Evolutionary conservation across 2,797 vertebrate species (phyloP).

Genomic region (Petrocephalus sullivani): DNA sequence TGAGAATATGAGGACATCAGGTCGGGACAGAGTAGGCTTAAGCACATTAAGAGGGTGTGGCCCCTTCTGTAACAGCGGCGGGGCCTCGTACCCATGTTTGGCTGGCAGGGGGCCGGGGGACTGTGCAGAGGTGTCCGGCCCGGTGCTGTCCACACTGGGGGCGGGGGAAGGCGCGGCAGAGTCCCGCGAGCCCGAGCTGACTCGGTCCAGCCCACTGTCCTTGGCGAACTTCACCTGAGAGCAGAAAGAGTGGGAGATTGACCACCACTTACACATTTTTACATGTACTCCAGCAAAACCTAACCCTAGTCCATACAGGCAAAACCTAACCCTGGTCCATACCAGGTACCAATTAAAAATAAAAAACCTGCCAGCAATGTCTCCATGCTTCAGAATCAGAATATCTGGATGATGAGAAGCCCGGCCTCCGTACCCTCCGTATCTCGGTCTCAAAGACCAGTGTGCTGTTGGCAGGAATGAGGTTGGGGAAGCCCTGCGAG

Average conservation of each 20-base stretch:
- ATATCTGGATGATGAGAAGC: not conserved
- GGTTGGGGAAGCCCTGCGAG: slow-evolving; percentile 73
- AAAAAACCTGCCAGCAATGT: not conserved
- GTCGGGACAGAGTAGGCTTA: not conserved
- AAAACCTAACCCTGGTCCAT: not conserved
- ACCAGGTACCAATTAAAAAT: not conserved
- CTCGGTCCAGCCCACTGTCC: slow-evolving; percentile 68
- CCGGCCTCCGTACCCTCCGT: slow-evolving; percentile 64
- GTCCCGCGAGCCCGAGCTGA: slow-evolving; percentile 67
- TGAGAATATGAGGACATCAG: not conserved
- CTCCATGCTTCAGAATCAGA: not conserved
- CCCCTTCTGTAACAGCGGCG: not conserved
- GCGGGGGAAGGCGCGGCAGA: slow-evolving; percentile 70
- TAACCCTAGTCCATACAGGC: not conserved
- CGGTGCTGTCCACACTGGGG: slow-evolving; percentile 65
- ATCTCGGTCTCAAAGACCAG: slow-evolving; percentile 82
- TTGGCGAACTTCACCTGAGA: slow-evolving; percentile 80
- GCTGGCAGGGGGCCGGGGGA: slow-evolving; percentile 55
- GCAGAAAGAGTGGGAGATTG: not conserved
- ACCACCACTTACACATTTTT: not conserved
- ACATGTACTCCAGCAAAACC: not conserved
- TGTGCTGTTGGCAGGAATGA: slow-evolving; percentile 72
- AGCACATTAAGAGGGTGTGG: not conserved
- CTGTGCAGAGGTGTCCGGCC: slow-evolving; percentile 56
- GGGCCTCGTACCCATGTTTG: slow-evolving; percentile 68